These are phyloP conservation scores for Papilio polytes DNA, from an alignment of 1,140 invertebrate species.

Conservation along the genomic window DNA sequence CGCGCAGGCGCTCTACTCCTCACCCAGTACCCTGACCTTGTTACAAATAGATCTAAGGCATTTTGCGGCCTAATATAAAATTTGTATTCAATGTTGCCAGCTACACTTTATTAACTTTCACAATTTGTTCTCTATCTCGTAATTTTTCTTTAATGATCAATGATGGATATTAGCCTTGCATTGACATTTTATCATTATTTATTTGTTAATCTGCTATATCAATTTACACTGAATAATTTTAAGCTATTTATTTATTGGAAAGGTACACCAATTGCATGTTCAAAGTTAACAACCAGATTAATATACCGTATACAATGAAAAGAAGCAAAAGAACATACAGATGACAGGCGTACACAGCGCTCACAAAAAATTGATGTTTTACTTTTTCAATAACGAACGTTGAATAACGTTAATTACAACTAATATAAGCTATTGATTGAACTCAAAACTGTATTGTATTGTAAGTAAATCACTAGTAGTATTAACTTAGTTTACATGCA, in stretches of 20 bases:
- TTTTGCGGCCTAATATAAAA: slow-evolving; percentile 41
- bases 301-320: too few species aligned
- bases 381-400: too few species aligned
- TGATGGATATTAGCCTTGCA: not conserved
- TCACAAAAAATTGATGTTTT: too few species aligned
- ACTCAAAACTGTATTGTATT: not conserved
- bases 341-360: too few species aligned
- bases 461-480: too few species aligned
- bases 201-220: not conserved
- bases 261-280: too few species aligned
- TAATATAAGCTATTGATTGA: too few species aligned
- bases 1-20: slow-evolving; percentile 75
- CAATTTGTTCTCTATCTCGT: not conserved
- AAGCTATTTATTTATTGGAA: too few species aligned
- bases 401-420: too few species aligned
- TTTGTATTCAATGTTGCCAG: not conserved
- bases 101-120: not conserved
- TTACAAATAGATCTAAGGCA: slow-evolving; percentile 70
- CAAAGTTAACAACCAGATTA: too few species aligned
- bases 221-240: not conserved
- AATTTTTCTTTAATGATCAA: not conserved
- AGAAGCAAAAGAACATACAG: too few species aligned
- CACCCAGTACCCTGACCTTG: slow-evolving; percentile 75
- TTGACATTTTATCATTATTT: not conserved
- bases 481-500: too few species aligned